Conservation (phyloP, 2,888 invertebrate genomes). For the Drosophila neonasuta region DNA sequence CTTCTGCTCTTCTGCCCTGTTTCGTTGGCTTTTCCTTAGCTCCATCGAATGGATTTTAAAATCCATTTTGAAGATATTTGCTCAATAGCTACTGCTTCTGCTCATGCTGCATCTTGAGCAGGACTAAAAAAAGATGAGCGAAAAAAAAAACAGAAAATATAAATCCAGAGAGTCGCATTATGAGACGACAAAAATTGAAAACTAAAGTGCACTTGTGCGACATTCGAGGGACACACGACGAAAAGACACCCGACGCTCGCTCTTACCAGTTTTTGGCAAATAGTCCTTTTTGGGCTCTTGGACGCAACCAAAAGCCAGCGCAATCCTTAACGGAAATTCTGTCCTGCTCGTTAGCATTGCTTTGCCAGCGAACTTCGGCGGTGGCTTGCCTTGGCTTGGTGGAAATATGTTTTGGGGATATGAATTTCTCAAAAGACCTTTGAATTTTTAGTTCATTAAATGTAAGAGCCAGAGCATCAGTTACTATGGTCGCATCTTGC, state of each 20-base stretch:
- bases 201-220: constrained; percentile 68
- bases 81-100: constrained; percentile 38
- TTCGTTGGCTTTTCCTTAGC: constrained; percentile 2
- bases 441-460: constrained; percentile 56
- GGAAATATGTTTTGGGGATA: constrained; percentile 54
- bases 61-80: constrained; percentile 64
- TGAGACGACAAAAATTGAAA: constrained; percentile 71
- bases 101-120: constrained; percentile 7
- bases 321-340: constrained; percentile 12
- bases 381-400: not conserved
- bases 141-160: constrained; percentile 25
- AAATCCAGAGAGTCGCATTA: constrained; percentile 62
- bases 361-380: constrained; percentile 32
- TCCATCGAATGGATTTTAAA: constrained; percentile 51
- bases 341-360: constrained; percentile 30
- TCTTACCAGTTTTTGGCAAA: constrained; percentile 20
- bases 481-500: constrained; percentile 23
- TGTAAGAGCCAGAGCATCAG: constrained; percentile 11
- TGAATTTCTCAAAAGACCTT: constrained; percentile 43
- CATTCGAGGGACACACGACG: constrained; percentile 29
- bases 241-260: constrained; percentile 22
- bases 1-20: not conserved
- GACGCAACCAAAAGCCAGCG: constrained; percentile 12
- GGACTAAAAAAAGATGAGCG: constrained; percentile 15
- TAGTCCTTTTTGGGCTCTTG: constrained; percentile 21